Conservation (phyloP, 2,113 vertebrate species). For the Pteropus alecto region DNA sequence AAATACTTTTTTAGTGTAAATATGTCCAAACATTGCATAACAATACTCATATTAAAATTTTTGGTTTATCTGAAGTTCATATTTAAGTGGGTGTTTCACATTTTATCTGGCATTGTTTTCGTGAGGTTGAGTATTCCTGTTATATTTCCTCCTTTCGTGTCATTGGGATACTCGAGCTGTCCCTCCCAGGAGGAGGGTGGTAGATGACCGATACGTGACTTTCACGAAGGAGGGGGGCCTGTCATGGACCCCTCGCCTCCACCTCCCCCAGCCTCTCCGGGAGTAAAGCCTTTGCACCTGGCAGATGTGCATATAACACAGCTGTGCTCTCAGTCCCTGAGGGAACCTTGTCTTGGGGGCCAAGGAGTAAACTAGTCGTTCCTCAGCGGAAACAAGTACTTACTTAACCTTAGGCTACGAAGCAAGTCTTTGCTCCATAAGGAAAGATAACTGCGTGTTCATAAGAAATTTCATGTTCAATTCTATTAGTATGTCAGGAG, state of each 20-base stretch:
- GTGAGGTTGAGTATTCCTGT: not conserved
- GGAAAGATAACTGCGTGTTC: not conserved
- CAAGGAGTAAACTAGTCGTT: not conserved
- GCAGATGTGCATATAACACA: not conserved
- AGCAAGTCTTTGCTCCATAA: not conserved
- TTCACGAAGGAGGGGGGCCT: not conserved
- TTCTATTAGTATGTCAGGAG: not conserved
- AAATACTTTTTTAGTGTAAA: not conserved
- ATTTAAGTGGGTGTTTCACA: not conserved
- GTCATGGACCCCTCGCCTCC: not conserved
- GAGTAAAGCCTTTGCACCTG: not conserved
- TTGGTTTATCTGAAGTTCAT: not conserved
- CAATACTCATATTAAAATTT: not conserved
- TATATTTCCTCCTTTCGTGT: not conserved
- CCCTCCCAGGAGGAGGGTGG: not conserved
- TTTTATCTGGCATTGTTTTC: not conserved
- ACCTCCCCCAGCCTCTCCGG: not conserved
- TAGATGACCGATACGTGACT: not conserved
- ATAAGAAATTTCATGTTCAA: not conserved
- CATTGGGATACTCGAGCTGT: not conserved
- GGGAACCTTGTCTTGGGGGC: not conserved
- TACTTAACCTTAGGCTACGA: not conserved
- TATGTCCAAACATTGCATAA: not conserved
- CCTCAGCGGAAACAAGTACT: not conserved
- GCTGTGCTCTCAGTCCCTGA: not conserved